Percentiles rank a stretch among this genome's conserved stretches.
Evolutionary conservation across 2,113 vertebrate genomes (phyloP).

Genomic region (Hydrochoerus hydrochaeris): DNA sequence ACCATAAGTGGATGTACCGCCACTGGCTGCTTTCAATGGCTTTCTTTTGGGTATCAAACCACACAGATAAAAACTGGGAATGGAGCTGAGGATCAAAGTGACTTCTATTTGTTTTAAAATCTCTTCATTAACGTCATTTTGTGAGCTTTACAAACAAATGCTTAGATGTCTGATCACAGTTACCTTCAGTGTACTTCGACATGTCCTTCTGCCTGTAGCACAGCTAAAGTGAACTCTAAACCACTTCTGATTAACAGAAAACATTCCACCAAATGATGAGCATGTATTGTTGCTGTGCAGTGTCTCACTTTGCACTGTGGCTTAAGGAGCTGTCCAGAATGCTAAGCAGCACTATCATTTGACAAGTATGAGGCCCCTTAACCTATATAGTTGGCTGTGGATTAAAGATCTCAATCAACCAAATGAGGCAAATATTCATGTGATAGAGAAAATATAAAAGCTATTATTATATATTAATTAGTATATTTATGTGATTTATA

Average conservation of each 20-base stretch:
- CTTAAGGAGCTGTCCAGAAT: not conserved
- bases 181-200: not conserved
- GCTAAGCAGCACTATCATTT: not conserved
- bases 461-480: constrained; percentile 1
- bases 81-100: not conserved
- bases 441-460: not conserved
- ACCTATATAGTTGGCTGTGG: not conserved
- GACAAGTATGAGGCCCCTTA: not conserved
- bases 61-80: not conserved
- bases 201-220: not conserved
- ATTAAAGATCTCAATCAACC: not conserved
- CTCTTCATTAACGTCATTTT: not conserved
- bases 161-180: not conserved
- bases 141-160: not conserved
- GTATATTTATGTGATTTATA: not conserved
- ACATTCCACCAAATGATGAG: not conserved
- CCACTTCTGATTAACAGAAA: not conserved
- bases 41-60: constrained; percentile 26
- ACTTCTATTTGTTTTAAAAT: not conserved
- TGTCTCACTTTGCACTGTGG: not conserved
- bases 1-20: constrained; percentile 21
- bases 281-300: not conserved
- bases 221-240: not conserved
- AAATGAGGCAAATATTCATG: not conserved
- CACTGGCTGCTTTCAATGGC: not conserved